Percentiles rank a stretch among this genome's conserved stretches.
These are phyloP conservation scores for Diaphora mendica DNA, from an alignment of 2,888 invertebrate species.

Conservation along the genomic window DNA sequence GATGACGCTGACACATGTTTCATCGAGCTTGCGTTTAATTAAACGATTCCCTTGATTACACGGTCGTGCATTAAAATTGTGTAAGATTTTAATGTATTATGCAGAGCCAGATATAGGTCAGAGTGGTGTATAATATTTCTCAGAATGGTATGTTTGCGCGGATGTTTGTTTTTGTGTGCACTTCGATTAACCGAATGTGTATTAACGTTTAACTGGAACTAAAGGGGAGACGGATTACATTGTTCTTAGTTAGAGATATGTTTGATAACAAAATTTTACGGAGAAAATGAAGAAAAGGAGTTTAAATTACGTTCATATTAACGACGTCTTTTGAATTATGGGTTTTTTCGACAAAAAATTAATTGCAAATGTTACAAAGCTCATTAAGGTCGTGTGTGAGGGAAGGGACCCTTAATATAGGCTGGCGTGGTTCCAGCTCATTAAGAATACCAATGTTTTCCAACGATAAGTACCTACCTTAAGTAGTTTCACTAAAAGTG, in stretches of 20 bases:
- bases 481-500: not conserved
- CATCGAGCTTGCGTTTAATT: constrained; percentile 60
- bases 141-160: constrained; percentile 75
- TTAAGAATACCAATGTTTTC: constrained; percentile 53
- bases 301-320: not conserved
- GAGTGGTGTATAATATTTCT: constrained; percentile 76
- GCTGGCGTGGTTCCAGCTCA: constrained; percentile 49
- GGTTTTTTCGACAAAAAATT: not conserved
- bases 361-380: constrained; percentile 15
- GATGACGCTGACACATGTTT: constrained; percentile 55
- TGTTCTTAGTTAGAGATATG: constrained; percentile 54
- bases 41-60: constrained; percentile 64
- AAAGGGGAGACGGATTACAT: constrained; percentile 66
- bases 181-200: constrained; percentile 62
- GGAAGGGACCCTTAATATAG: constrained; percentile 56
- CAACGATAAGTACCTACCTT: constrained; percentile 52
- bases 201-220: constrained; percentile 61
- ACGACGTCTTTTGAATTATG: not conserved
- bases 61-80: constrained; percentile 70
- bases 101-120: constrained; percentile 78
- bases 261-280: constrained; percentile 26
- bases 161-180: constrained; percentile 73
- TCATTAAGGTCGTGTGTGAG: constrained; percentile 46
- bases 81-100: constrained; percentile 77
- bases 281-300: constrained; percentile 1